Conservation (phyloP, 2,888 invertebrate genomes). For the Criorhina ranunculi region DNA sequence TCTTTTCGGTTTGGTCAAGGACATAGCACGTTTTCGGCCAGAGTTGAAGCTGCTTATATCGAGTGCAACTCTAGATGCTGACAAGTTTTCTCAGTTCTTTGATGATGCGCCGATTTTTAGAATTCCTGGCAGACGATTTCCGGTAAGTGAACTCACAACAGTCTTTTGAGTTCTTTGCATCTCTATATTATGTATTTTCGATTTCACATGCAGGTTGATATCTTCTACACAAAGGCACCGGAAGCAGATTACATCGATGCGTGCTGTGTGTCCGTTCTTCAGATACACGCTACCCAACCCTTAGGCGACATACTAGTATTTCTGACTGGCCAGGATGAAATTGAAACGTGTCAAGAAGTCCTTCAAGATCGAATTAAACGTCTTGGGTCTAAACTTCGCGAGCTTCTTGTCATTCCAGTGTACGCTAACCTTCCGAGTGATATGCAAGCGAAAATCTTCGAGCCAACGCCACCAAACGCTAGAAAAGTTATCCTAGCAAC, state of each 20-base stretch:
- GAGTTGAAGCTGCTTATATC: constrained; percentile 98
- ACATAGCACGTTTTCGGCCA: constrained; percentile 95
- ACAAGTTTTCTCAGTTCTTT: constrained; percentile 99
- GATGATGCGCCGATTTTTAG: constrained; percentile 99
- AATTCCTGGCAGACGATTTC: constrained; percentile 98
- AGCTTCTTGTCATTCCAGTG: constrained; percentile 96
- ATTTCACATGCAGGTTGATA: constrained; percentile 88
- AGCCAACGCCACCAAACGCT: constrained; percentile 98
- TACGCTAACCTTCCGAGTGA: constrained; percentile 99
- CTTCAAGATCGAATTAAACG: constrained; percentile 95
- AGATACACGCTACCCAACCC: constrained; percentile 99
- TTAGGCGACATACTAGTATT: constrained; percentile 98
- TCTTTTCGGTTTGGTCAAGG: constrained; percentile 98
- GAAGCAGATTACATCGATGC: constrained; percentile 99
- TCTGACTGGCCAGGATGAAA: constrained; percentile 96
- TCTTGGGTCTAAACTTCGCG: constrained; percentile 96
- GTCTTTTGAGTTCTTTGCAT: background rate
- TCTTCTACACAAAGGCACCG: constrained; percentile 99
- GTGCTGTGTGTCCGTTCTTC: constrained; percentile 97
- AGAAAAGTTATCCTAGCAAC: constrained; percentile 99
- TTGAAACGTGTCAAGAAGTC: constrained; percentile 95
- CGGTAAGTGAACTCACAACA: constrained; percentile 85
- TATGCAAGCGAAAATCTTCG: constrained; percentile 99
- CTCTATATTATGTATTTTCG: background rate
- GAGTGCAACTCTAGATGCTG: constrained; percentile 98